These are phyloP conservation scores for Bubo blakistoni DNA, from an alignment of 2,113 vertebrate species.

Conservation along the genomic window DNA sequence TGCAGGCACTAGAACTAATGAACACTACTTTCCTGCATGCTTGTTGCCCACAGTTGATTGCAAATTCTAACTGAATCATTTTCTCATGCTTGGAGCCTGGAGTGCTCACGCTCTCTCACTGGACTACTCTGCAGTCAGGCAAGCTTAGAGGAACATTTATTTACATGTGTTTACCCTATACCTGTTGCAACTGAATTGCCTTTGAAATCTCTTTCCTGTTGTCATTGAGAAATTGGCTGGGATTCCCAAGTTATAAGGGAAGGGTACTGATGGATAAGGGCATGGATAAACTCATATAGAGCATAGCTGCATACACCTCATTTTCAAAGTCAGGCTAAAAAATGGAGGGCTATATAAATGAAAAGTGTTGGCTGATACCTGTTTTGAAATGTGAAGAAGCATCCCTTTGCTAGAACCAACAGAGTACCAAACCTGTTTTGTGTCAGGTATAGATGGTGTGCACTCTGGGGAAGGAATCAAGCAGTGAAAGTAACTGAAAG, in stretches of 20 bases:
- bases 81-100: not conserved
- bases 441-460: not conserved
- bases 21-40: not conserved
- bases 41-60: not conserved
- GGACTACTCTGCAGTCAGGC: not conserved
- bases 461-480: not conserved
- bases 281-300: not conserved
- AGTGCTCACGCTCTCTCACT: not conserved
- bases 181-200: not conserved
- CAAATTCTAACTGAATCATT: not conserved
- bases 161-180: not conserved
- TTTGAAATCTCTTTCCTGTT: not conserved
- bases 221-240: not conserved
- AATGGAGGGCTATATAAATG: fast-evolving
- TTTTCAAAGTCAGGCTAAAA: not conserved
- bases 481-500: not conserved
- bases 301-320: fast-evolving
- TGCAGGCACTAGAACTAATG: not conserved
- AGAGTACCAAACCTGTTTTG: not conserved
- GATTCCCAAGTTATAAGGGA: not conserved
- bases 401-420: not conserved
- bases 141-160: not conserved
- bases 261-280: not conserved
- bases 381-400: not conserved
- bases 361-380: not conserved